Conservation (phyloP, 1,140 invertebrate genomes). For the Neodiprion lecontei region DNA sequence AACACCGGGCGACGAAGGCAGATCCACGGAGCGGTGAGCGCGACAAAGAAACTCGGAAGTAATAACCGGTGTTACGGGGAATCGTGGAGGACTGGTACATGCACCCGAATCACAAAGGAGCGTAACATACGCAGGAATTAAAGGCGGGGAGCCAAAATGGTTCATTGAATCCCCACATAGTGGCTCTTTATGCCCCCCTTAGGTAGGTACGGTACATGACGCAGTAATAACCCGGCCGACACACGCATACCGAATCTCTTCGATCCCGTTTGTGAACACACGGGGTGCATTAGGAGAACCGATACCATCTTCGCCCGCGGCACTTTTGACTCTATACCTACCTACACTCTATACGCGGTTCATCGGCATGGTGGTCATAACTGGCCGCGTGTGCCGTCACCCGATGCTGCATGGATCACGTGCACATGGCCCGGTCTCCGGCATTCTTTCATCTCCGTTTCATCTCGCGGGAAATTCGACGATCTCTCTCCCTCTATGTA, state of each 20-base stretch:
- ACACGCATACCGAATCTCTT: not conserved
- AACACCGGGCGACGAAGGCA: too few species aligned
- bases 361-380: too few species aligned
- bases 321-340: not conserved
- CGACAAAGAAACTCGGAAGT: not conserved
- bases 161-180: not conserved
- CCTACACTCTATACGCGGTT: too few species aligned
- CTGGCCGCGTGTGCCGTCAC: not conserved
- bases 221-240: too few species aligned
- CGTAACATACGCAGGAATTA: too few species aligned
- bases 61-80: not conserved
- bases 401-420: not conserved
- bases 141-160: not conserved
- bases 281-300: not conserved
- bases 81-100: too few species aligned
- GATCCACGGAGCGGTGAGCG: too few species aligned
- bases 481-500: not conserved
- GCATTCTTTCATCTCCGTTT: conserved; percentile 7
- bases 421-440: not conserved
- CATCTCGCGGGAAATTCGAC: not conserved
- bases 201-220: not conserved
- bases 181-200: not conserved
- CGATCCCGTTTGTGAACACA: not conserved
- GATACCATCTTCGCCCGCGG: conserved; percentile 3
- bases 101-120: not conserved